These are phyloP conservation scores for Phenganax stokvisi DNA, from an alignment of 92 coral and sea anemone species.

Conservation along the genomic window DNA sequence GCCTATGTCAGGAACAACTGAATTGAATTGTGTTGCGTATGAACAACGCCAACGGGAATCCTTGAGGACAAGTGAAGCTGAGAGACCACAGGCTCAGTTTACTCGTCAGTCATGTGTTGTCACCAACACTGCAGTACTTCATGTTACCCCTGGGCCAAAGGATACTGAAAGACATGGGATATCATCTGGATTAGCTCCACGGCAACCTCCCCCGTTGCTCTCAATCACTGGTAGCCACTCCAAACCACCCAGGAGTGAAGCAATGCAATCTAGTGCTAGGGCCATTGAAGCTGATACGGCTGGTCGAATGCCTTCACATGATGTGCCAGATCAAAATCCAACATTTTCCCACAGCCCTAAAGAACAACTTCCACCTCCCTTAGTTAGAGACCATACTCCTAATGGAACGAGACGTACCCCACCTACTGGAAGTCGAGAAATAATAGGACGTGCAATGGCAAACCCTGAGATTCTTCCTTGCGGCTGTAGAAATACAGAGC, in stretches of 20 bases:
- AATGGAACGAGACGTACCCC: constrained; percentile 11
- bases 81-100: constrained; percentile 21
- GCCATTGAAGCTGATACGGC: too few relatives aligned
- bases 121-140: constrained; percentile 30
- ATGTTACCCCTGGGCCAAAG: constrained; percentile 10
- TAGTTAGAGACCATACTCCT: constrained; percentile 14
- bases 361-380: constrained; percentile 40
- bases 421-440: neutral
- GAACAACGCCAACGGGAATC: neutral
- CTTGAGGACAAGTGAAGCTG: neutral
- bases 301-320: constrained; percentile 14
- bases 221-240: constrained; percentile 77
- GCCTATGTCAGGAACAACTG: neutral
- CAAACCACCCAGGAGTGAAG: neutral
- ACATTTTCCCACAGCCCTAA: constrained; percentile 7
- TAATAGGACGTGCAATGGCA: neutral
- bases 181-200: constrained; percentile 76
- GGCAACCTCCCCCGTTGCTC: constrained; percentile 87
- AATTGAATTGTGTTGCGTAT: neutral
- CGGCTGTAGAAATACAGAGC: constrained; percentile 19
- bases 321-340: constrained; percentile 1
- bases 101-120: constrained; percentile 40
- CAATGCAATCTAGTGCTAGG: neutral
- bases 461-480: neutral
- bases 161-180: constrained; percentile 74